A percentile compares a stretch with the other conserved stretches of the same genome.
phyloP scores from a whole-genome alignment of 2,888 invertebrate species.

The Drosophila pullipes region DNA sequence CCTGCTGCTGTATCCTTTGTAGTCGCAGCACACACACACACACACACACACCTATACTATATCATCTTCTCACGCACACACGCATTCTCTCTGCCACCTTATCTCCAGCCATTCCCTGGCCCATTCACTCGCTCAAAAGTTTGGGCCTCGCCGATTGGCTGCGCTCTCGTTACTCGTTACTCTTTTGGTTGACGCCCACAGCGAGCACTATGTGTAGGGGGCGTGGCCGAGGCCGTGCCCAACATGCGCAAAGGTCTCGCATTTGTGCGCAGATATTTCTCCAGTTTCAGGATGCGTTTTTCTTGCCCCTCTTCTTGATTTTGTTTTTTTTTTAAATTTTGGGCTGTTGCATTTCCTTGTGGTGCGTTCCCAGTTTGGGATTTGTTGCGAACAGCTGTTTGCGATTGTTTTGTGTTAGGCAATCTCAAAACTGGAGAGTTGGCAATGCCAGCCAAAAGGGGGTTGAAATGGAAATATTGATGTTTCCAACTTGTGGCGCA shows the following conservation, averaged over 20 bases:
- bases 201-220: slow-evolving; percentile 31
- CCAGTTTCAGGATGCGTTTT: slow-evolving; percentile 60
- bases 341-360: slow-evolving; percentile 71
- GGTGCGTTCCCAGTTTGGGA: slow-evolving; percentile 44
- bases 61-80: slow-evolving; percentile 60
- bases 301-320: slow-evolving; percentile 40
- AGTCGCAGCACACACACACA: slow-evolving; percentile 41
- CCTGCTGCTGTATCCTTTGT: slow-evolving; percentile 47
- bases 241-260: slow-evolving; percentile 68
- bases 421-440: slow-evolving; percentile 6
- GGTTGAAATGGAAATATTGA: slow-evolving; percentile 8
- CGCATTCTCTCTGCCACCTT: slow-evolving; percentile 36
- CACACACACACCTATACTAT: slow-evolving; percentile 38
- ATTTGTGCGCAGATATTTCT: slow-evolving; percentile 63
- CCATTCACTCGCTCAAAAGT: slow-evolving; percentile 50
- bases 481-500: slow-evolving; percentile 25
- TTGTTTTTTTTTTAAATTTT: not conserved
- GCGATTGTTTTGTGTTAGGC: slow-evolving; percentile 48
- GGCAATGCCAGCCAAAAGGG: not conserved
- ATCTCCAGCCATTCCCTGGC: slow-evolving; percentile 70
- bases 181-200: slow-evolving; percentile 51
- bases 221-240: slow-evolving; percentile 51
- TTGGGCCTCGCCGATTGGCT: slow-evolving; percentile 59
- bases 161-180: slow-evolving; percentile 60
- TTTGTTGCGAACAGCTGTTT: slow-evolving; percentile 68